These are phyloP conservation scores for Copsychus sechellarum DNA, from an alignment of 2,113 vertebrate species.

Conservation along the genomic window DNA sequence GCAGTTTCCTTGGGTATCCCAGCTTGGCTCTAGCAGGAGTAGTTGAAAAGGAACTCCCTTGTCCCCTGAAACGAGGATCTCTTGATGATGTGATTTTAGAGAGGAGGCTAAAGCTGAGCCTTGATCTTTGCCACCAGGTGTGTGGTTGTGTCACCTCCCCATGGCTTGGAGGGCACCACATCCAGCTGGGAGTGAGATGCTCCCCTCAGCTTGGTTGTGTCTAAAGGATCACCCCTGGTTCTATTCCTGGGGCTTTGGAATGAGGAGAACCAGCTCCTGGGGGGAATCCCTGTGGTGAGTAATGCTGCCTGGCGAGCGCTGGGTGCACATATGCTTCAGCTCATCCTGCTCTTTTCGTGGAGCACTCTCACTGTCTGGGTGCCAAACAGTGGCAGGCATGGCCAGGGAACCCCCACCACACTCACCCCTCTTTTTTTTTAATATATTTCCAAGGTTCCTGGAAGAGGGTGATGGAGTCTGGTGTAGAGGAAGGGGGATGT, in stretches of 20 bases:
- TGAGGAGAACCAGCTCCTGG: rapidly evolving
- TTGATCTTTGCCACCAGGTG: neutral
- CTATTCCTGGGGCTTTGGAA: neutral
- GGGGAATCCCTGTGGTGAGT: neutral
- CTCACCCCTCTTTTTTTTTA: neutral
- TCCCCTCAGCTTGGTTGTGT: rapidly evolving
- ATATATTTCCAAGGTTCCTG: neutral
- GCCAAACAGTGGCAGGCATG: neutral
- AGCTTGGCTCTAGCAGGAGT: rapidly evolving
- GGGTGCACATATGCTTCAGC: constrained; percentile 18
- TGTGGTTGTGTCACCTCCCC: rapidly evolving
- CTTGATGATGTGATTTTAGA: rapidly evolving
- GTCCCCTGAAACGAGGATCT: neutral
- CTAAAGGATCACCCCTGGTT: neutral
- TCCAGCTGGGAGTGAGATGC: neutral
- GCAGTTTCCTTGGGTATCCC: neutral
- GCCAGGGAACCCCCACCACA: neutral
- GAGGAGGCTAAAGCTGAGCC: neutral
- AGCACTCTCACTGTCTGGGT: neutral
- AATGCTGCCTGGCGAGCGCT: neutral
- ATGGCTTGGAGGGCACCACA: rapidly evolving
- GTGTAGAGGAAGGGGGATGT: neutral
- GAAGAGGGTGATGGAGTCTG: neutral
- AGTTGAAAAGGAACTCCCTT: neutral
- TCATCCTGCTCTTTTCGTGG: constrained; percentile 14